Percentiles rank a stretch among this genome's conserved stretches.
phyloP scores from a whole-genome alignment of 2,888 invertebrate species.

The Harpalus rufipes region DNA sequence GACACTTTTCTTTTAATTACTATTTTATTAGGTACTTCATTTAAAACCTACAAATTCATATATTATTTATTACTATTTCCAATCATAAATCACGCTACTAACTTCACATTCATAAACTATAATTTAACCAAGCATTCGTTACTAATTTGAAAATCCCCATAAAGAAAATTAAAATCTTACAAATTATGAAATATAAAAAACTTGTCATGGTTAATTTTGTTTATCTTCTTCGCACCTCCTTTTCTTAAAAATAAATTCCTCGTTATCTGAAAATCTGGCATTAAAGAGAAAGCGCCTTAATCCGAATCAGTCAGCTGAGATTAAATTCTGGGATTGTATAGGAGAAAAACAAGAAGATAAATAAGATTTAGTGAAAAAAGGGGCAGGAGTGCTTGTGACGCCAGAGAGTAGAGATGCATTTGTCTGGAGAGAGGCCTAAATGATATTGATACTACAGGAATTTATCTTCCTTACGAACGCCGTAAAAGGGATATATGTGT shows the following conservation, averaged over 20 bases:
- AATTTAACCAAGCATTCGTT: neutral
- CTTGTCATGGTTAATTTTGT: neutral
- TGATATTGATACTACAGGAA: neutral
- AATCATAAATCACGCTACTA: neutral
- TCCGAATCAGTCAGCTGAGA: neutral
- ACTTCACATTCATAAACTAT: neutral
- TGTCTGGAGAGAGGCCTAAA: neutral
- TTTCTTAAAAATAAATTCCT: neutral
- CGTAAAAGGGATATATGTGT: neutral
- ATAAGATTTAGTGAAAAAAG: slow-evolving; percentile 25
- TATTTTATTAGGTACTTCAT: neutral
- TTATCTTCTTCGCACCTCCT: neutral
- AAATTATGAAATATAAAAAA: slow-evolving; percentile 2
- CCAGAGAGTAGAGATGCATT: neutral
- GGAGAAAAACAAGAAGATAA: slow-evolving; percentile 29
- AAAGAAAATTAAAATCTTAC: neutral
- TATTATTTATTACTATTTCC: neutral
- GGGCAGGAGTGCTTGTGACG: slow-evolving; percentile 8
- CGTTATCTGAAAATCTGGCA: neutral
- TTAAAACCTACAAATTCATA: neutral
- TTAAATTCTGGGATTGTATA: neutral
- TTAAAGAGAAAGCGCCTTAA: slow-evolving; percentile 2
- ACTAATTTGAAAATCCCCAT: neutral
- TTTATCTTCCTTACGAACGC: neutral
- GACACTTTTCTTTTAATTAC: neutral